A percentile compares a stretch with the other conserved stretches of the same genome.
phyloP scores from a whole-genome alignment of 2,113 vertebrate species.

The Lates calcarifer region DNA sequence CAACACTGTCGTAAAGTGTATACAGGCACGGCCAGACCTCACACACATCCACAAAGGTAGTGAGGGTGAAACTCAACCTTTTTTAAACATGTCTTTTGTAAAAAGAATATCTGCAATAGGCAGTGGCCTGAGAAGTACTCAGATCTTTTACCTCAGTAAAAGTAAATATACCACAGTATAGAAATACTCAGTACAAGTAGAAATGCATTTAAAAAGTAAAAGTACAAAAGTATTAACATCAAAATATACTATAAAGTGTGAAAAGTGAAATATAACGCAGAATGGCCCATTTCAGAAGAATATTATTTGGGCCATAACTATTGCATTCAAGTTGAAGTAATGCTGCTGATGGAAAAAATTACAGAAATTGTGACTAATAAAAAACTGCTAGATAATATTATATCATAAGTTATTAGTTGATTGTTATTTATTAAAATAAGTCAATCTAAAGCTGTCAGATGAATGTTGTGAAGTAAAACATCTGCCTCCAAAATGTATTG shows the following conservation, averaged over 20 bases:
- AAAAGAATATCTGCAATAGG: no score
- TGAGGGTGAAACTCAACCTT: constrained; percentile 4
- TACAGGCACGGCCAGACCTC: constrained; percentile 18
- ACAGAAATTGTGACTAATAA: no score
- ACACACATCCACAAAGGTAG: background rate
- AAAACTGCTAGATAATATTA: no score
- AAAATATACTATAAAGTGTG: no score
- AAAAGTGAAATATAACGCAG: no score
- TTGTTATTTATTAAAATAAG: background rate
- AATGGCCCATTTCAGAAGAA: background rate
- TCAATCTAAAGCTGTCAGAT: background rate
- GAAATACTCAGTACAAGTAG: background rate
- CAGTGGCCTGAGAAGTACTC: background rate
- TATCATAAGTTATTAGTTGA: background rate
- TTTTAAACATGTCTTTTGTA: no score
- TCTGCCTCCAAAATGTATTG: background rate
- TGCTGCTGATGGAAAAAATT: background rate
- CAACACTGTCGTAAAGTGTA: constrained; percentile 34
- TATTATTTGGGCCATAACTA: background rate
- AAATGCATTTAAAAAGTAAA: background rate
- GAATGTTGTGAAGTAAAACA: background rate
- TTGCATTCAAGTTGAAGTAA: background rate
- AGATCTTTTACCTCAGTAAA: background rate
- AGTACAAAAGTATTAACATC: no score
- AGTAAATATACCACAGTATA: background rate